Base-by-base conservation (phyloP, 2,888 invertebrate species). In the Pardosa pseudoannulata region DNA sequence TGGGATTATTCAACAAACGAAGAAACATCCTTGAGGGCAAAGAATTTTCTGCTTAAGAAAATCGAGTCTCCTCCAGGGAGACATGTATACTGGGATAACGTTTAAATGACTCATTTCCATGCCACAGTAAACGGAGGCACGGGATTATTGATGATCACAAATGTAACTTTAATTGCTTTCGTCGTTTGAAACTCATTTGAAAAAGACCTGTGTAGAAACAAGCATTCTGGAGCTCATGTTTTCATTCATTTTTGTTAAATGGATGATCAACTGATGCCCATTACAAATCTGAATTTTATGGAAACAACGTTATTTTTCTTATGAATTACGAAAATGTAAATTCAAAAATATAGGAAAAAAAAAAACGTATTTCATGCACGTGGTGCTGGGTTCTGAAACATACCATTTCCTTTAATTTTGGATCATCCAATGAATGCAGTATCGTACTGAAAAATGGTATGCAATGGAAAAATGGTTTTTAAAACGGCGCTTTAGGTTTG, bases 111-210 rank as follows among this genome's bases (percentile, higher is more conserved):
- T 56, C 56, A 56, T 56, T 56, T 16, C 56, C 7, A 3, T 23
- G 56, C 23, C 5, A 56, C 9, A 46, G 41, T 2, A 46, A 56
- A 56, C 11, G 11, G 23, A 23, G 19, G 7, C 23, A 16, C 16
- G 23, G 23, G n/a, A 32, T 73, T 78, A 83, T 83, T 83, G 83
- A 83, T 78, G 83, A 83, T 36, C 83, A 32, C 31, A 78, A 78
- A 83, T 83, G 83, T 83, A 65, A 56, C 78, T 83, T 83, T 83
- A 83, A 83, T 78, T 83, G 83, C 78, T 23, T 31, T 46, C 71
- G 65, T 78, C 71, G 71, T 83, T 64, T 81, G 81, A 74, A 72
- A 79, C 41, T 68, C 68, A 39, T 78, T 78, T 50, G 31, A 41
- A 32, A 79, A 39, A 79, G 23, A 31, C 36, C 19, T 7, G 32